Percentiles rank a stretch among this genome's conserved stretches.
phyloP scores from a whole-genome alignment of 2,113 vertebrate genomes.

The Petaurus breviceps region DNA sequence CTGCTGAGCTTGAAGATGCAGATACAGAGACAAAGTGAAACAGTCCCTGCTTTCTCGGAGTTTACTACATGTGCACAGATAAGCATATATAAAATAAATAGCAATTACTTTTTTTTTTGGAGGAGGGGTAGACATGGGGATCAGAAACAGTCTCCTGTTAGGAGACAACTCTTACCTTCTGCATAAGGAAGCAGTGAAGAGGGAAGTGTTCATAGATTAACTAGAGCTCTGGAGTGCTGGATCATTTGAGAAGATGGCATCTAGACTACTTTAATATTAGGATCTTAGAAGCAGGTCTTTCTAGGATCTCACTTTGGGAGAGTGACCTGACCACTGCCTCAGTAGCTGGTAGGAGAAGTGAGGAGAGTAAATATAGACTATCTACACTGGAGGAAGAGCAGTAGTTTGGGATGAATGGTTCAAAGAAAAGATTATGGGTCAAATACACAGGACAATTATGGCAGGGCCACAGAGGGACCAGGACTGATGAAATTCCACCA shows the following conservation, averaged over 20 bases:
- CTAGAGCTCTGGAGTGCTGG: background rate
- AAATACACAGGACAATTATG: background rate
- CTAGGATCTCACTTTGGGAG: slow-evolving; percentile 40
- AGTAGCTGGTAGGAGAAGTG: background rate
- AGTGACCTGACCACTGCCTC: background rate
- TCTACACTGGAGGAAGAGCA: background rate
- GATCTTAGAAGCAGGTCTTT: slow-evolving; percentile 9
- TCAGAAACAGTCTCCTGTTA: background rate
- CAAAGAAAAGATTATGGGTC: background rate
- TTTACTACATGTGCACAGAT: background rate
- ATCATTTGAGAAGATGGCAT: slow-evolving; percentile 25
- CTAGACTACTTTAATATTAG: slow-evolving; percentile 34
- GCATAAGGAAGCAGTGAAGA: background rate
- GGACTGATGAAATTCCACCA: background rate
- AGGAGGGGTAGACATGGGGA: background rate
- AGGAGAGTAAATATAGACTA: background rate
- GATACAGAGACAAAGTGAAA: background rate
- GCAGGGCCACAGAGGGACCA: background rate
- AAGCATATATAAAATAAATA: background rate
- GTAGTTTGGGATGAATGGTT: background rate
- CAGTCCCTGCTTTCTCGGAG: background rate
- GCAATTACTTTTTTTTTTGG: background rate
- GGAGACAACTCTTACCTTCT: background rate
- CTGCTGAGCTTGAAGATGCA: background rate
- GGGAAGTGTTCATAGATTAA: slow-evolving; percentile 14